These are phyloP conservation scores for Marmota monax DNA, from an alignment of 2,113 vertebrate species.

Conservation along the genomic window DNA sequence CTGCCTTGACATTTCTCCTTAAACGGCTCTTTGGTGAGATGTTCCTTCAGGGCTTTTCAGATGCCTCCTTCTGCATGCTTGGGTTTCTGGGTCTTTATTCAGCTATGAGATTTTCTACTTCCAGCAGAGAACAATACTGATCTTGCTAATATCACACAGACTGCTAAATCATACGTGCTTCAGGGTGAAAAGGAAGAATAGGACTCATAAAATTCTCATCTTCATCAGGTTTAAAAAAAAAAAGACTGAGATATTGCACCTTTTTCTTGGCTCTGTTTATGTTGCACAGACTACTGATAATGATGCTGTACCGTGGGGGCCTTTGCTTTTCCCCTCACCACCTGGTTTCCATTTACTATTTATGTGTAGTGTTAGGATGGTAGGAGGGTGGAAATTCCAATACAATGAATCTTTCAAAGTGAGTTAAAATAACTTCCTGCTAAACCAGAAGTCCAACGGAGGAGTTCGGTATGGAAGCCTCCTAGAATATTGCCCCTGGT, in stretches of 20 bases:
- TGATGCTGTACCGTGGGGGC: neutral
- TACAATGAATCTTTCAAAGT: slow-evolving; percentile 37
- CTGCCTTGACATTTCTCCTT: neutral
- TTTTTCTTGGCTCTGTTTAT: neutral
- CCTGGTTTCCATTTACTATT: slow-evolving; percentile 34
- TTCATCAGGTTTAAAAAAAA: slow-evolving; percentile 43
- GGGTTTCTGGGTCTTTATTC: neutral
- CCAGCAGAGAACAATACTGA: neutral
- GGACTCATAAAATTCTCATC: slow-evolving; percentile 60
- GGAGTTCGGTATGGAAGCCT: neutral
- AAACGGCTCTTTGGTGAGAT: neutral
- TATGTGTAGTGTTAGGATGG: neutral
- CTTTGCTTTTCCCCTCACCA: neutral
- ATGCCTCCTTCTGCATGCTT: neutral
- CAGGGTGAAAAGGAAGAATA: neutral
- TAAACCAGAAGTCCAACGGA: neutral
- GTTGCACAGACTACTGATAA: neutral
- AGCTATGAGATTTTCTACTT: neutral
- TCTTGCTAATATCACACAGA: neutral
- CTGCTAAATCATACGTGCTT: neutral
- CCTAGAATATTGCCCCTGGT: neutral
- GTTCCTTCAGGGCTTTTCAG: neutral
- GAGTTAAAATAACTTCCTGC: slow-evolving; percentile 25
- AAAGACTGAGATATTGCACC: neutral
- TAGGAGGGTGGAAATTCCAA: neutral